Conservation (phyloP, 2,888 invertebrate species). For the Drosophila putrida region DNA sequence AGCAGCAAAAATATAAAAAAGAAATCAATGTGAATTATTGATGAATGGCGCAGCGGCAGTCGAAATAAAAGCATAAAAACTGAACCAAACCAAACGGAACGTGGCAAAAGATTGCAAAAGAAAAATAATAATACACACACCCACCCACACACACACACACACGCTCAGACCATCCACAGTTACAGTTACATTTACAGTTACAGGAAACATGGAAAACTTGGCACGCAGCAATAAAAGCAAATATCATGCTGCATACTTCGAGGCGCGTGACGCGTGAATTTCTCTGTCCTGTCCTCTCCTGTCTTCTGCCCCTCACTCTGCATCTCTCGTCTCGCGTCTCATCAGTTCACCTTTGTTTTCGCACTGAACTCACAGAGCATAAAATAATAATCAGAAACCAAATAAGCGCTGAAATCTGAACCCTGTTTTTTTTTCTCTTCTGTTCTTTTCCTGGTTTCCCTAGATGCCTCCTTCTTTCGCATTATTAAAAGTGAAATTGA, state of each 20-base stretch:
- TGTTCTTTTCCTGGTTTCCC: constrained; percentile 7
- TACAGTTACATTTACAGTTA: constrained; percentile 11
- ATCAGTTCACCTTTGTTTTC: constrained; percentile 13
- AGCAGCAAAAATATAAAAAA: constrained; percentile 42
- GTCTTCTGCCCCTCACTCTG: background rate
- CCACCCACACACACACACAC: constrained; percentile 13
- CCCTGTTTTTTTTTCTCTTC: constrained; percentile 5
- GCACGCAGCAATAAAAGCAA: constrained; percentile 73
- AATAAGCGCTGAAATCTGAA: constrained; percentile 79
- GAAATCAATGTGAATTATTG: constrained; percentile 82
- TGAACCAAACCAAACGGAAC: constrained; percentile 36
- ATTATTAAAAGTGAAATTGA: constrained; percentile 78
- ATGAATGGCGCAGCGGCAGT: constrained; percentile 70
- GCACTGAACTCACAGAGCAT: constrained; percentile 57
- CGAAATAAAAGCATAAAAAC: constrained; percentile 51
- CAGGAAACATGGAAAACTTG: constrained; percentile 30
- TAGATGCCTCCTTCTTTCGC: constrained; percentile 7
- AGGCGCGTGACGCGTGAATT: constrained; percentile 69
- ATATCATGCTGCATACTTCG: constrained; percentile 74
- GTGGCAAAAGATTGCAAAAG: constrained; percentile 71
- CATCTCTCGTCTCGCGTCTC: background rate
- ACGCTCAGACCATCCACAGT: constrained; percentile 11
- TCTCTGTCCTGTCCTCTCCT: constrained; percentile 26
- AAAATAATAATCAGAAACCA: constrained; percentile 81
- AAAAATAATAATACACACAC: constrained; percentile 73